A percentile compares a stretch with the other conserved stretches of the same genome.
These are phyloP conservation scores for Distichodus sexfasciatus DNA, from an alignment of 2,797 vertebrate species.

Conservation along the genomic window DNA sequence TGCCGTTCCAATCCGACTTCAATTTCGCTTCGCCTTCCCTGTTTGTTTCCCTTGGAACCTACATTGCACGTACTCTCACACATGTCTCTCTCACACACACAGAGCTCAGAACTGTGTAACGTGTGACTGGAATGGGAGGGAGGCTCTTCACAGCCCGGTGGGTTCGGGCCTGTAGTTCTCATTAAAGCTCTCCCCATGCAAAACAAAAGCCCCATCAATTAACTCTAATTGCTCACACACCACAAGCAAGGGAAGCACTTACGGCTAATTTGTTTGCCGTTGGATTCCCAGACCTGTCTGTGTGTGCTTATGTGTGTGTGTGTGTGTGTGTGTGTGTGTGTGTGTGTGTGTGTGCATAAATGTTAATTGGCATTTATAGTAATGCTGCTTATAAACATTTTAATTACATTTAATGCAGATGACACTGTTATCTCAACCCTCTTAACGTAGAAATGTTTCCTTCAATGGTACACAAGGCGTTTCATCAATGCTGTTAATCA, in stretches of 20 bases:
- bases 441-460: not conserved
- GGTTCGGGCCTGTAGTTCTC: constrained; percentile 58
- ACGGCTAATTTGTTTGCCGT: constrained; percentile 58
- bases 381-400: no score
- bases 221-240: constrained; percentile 57
- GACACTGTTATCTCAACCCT: not conserved
- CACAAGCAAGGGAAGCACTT: constrained; percentile 54
- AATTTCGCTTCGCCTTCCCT: no score
- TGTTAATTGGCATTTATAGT: no score
- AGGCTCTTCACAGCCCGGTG: constrained; percentile 15
- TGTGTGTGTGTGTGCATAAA: constrained; percentile 16
- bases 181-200: constrained; percentile 61
- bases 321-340: constrained; percentile 6
- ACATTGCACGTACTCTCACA: not conserved
- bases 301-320: constrained; percentile 19
- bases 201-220: constrained; percentile 64
- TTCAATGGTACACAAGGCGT: no score
- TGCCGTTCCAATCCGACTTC: constrained; percentile 20
- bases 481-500: no score
- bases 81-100: not conserved
- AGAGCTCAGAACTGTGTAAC: constrained; percentile 6
- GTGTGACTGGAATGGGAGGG: not conserved
- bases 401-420: no score
- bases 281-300: constrained; percentile 29
- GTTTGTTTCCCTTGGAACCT: not conserved